Percentiles rank a stretch among this genome's conserved stretches.
phyloP scores from a whole-genome alignment of 2,888 invertebrate species.

The Oligia strigilis region DNA sequence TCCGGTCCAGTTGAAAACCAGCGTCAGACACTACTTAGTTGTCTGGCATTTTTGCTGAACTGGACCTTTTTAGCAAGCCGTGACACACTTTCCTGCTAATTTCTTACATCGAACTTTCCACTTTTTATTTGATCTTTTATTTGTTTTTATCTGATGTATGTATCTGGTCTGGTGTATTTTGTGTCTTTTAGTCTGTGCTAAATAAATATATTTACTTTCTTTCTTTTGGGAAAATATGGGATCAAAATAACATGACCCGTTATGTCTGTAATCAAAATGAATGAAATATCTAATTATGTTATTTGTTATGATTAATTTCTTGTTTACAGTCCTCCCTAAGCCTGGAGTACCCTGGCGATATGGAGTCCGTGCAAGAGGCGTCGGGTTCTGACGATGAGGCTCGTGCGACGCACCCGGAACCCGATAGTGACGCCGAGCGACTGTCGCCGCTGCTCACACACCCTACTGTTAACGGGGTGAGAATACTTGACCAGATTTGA shows the following conservation, averaged over 20 bases:
- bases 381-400: slow-evolving; percentile 73
- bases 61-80: no score
- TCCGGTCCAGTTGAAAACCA: no score
- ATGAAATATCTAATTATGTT: not conserved
- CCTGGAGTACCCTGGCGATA: slow-evolving; percentile 75
- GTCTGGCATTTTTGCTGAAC: no score
- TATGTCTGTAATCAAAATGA: not conserved
- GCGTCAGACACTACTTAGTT: no score
- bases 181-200: no score
- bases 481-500: not conserved
- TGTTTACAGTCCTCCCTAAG: slow-evolving; percentile 79
- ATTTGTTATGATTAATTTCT: not conserved
- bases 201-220: no score
- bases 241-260: not conserved
- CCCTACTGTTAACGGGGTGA: slow-evolving; percentile 79
- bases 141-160: no score
- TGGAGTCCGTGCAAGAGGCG: slow-evolving; percentile 64
- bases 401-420: slow-evolving; percentile 87
- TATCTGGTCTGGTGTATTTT: no score
- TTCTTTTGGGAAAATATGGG: not conserved
- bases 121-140: no score
- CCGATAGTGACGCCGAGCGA: slow-evolving; percentile 96
- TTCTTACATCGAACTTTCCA: no score
- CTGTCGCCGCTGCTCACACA: slow-evolving; percentile 93
- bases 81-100: no score